Conservation (phyloP, 2,797 vertebrate genomes). For the Echiichthys vipera region DNA sequence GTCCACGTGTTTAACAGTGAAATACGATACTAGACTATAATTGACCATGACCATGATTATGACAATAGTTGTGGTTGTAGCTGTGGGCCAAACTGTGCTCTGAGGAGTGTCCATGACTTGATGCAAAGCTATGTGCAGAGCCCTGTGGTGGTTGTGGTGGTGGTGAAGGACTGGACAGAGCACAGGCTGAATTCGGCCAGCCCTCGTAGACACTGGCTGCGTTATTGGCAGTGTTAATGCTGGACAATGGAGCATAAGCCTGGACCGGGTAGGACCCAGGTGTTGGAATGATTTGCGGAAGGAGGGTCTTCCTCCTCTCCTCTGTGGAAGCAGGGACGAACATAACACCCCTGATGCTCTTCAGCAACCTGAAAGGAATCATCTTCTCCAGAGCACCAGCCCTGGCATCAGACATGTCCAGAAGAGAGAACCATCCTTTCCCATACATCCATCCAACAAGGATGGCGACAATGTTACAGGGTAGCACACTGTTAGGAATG, state of each 20-base stretch:
- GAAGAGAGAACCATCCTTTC: slow-evolving; percentile 66
- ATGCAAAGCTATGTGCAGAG: slow-evolving; percentile 16
- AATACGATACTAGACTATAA: slow-evolving; percentile 21
- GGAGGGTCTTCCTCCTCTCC: slow-evolving; percentile 75
- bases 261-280: slow-evolving; percentile 80
- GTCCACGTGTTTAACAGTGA: not conserved
- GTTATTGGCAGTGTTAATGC: slow-evolving; percentile 8
- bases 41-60: slow-evolving; percentile 7
- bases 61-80: slow-evolving; percentile 46
- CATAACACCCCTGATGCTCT: slow-evolving; percentile 29
- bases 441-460: slow-evolving; percentile 72
- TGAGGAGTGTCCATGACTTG: slow-evolving; percentile 32
- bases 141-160: slow-evolving; percentile 23
- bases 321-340: slow-evolving; percentile 72
- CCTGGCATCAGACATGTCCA: slow-evolving; percentile 72
- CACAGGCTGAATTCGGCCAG: slow-evolving; percentile 49
- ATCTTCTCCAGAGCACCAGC: slow-evolving; percentile 71
- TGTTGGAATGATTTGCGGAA: slow-evolving; percentile 72
- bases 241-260: slow-evolving; percentile 68
- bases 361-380: slow-evolving; percentile 69
- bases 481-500: slow-evolving; percentile 67
- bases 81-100: slow-evolving; percentile 38
- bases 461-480: slow-evolving; percentile 71
- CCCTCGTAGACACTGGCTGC: slow-evolving; percentile 54
- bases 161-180: slow-evolving; percentile 1